Base-by-base conservation (phyloP, 2,797 vertebrate genomes). In the Eupleurogrammus muticus region DNA sequence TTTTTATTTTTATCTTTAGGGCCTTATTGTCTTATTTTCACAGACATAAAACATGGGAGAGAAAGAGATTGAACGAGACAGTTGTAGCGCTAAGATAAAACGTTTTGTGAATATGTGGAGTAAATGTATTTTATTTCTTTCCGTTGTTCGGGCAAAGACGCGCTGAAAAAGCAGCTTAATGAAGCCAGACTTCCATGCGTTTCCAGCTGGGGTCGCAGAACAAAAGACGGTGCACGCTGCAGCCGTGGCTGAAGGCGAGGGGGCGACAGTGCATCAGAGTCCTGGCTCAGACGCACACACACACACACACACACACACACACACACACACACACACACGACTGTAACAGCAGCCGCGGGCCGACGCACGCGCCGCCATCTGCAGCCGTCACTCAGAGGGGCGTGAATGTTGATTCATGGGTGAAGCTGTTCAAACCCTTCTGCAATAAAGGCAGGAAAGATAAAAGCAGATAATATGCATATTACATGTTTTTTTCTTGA, bases 341-440 rank as follows among this genome's bases (percentile, higher is more conserved):
- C 42, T 82, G 81, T 82, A 89, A 83, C 88, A 85, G 70, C 87
- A 90, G 87, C 85, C 82, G 80, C 38, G 73, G 75, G 75, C 70
- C 21, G 80, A 86, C 66, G 46, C 65, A 76, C 34, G n/a, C n/a
- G n/a, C n/a, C 10, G 21, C 88, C 89, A 92, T 93, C 90, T 93
- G 89, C 75, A 80, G 72, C 72, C 54, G 57, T 89, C 87, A 85
- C 92, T 88, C 91, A 35, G 79, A 66, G 28, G 46, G 72, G 72
- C 64, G 66, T 82, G 78, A 85, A 91, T 79, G 77, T 82, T 85
- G 80, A 87, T 77, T 85, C 81, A 85, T 72, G 80, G 84, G 65
- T 67, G 70, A 80, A 73, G 80, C 77, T 63, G 59, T 90, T 89
- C 80, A 80, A 90, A 69, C 72, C 79, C 82, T 80, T 73, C 84